These are phyloP conservation scores for Anableps anableps DNA, from an alignment of 2,797 vertebrate genomes.

Conservation along the genomic window DNA sequence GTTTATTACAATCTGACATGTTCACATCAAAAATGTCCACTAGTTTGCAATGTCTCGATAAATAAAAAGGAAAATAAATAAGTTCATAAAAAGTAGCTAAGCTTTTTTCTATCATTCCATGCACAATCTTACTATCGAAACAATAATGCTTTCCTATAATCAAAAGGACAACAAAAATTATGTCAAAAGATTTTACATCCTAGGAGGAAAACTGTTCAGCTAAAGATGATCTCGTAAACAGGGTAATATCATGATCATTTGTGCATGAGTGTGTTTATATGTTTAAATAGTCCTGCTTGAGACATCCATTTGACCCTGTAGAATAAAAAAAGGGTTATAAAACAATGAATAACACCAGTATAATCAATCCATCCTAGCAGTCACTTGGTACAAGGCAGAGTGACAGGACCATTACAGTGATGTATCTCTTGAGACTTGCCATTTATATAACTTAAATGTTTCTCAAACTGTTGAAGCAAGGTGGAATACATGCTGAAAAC, in stretches of 20 bases:
- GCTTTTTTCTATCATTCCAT: no score
- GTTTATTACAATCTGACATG: neutral
- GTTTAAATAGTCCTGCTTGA: conserved; percentile 7
- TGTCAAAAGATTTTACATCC: neutral
- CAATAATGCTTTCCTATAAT: neutral
- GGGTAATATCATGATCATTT: neutral
- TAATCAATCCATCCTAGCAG: neutral
- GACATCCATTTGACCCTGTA: conserved; percentile 33
- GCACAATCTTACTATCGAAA: neutral
- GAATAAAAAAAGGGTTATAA: conserved; percentile 31
- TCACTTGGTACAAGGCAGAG: neutral
- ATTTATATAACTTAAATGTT: neutral
- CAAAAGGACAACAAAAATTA: neutral
- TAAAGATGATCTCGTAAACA: neutral
- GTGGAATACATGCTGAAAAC: neutral
- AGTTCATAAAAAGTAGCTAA: neutral
- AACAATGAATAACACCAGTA: neutral
- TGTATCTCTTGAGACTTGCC: no score
- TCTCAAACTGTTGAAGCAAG: neutral
- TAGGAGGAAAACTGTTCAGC: neutral
- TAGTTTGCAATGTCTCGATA: neutral
- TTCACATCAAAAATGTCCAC: neutral
- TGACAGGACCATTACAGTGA: neutral
- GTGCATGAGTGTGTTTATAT: neutral
- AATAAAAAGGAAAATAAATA: neutral